phyloP scores from a whole-genome alignment of 2,113 vertebrate genomes.

The Meriones unguiculatus region DNA sequence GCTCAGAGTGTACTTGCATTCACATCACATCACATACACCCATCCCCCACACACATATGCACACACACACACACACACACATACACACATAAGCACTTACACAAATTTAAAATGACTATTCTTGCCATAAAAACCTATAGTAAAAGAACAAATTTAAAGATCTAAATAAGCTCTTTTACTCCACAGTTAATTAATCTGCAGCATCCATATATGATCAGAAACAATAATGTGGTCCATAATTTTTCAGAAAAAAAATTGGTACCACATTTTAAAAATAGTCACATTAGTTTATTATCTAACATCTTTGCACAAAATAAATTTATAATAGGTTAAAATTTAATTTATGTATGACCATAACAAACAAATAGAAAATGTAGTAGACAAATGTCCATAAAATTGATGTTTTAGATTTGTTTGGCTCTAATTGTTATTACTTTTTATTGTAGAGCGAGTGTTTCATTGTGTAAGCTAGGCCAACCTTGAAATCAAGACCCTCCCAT shows the following conservation, averaged over 20 bases:
- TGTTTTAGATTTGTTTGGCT: background rate
- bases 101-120: background rate
- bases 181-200: background rate
- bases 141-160: background rate
- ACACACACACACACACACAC: background rate
- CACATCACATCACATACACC: accelerated
- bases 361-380: background rate
- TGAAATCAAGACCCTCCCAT: background rate
- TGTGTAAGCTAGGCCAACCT: too few species aligned
- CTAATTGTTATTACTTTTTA: background rate
- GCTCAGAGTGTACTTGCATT: background rate
- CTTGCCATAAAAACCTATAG: accelerated
- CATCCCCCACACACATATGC: background rate
- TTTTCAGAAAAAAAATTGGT: background rate
- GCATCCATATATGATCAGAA: background rate
- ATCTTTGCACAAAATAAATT: background rate
- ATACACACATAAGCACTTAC: too few species aligned
- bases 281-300: background rate
- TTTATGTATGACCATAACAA: background rate
- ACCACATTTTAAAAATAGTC: background rate
- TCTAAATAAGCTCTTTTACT: background rate
- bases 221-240: background rate
- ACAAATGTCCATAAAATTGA: background rate
- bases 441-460: background rate
- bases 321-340: background rate